Conservation (phyloP, 2,888 invertebrate genomes). For the Philereme vetulata region DNA sequence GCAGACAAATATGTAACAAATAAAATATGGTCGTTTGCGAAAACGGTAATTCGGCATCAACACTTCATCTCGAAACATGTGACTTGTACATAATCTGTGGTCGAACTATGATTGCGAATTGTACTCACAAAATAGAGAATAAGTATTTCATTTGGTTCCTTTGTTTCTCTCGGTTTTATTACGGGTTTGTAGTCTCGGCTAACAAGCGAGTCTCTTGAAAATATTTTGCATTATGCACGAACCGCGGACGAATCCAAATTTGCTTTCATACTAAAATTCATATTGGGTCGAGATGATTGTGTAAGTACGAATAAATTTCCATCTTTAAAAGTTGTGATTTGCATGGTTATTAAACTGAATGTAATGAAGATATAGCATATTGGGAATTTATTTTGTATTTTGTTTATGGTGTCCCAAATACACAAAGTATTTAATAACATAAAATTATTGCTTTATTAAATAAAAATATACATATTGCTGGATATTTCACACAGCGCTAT, state of each 20-base stretch:
- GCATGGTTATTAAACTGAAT: conserved; percentile 16
- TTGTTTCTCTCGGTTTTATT: conserved; percentile 57
- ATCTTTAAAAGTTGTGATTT: conserved; percentile 35
- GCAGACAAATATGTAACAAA: conserved; percentile 26
- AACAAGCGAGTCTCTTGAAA: conserved; percentile 63
- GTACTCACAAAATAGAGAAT: conserved; percentile 62
- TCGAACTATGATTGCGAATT: conserved; percentile 69
- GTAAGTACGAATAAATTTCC: conserved; percentile 59
- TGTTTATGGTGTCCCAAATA: too few species aligned
- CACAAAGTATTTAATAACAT: too few species aligned
- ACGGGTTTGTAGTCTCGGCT: conserved; percentile 30
- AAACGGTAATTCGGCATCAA: conserved; percentile 60
- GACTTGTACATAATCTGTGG: conserved; percentile 16
- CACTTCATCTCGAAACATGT: conserved; percentile 16
- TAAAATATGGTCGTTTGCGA: conserved; percentile 45
- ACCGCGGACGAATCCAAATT: conserved; percentile 54
- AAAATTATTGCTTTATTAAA: too few species aligned
- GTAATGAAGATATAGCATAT: too few species aligned
- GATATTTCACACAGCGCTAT: too few species aligned
- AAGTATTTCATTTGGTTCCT: conserved; percentile 65
- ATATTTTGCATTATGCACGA: conserved; percentile 63
- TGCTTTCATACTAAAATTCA: conserved; percentile 61
- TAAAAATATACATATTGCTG: too few species aligned
- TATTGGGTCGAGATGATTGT: conserved; percentile 60
- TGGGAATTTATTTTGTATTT: too few species aligned